phyloP scores from a whole-genome alignment of 2,113 vertebrate genomes.

The Onychostoma macrolepis region DNA sequence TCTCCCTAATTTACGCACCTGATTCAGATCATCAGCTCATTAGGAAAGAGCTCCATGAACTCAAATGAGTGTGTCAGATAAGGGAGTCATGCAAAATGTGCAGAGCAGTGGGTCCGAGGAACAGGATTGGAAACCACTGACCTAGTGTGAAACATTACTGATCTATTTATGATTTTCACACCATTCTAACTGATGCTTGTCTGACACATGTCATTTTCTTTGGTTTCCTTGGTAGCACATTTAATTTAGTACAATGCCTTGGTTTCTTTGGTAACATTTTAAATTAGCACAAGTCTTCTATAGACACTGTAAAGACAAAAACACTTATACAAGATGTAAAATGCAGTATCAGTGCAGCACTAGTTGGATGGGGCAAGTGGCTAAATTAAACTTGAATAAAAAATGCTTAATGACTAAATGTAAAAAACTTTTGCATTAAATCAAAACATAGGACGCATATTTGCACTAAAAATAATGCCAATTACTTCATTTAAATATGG shows the following conservation, averaged over 20 bases:
- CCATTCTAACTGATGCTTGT: neutral
- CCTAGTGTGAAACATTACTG: neutral
- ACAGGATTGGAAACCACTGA: no score
- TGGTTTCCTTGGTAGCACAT: neutral
- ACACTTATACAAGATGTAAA: neutral
- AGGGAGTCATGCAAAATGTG: no score
- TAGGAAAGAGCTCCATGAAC: no score
- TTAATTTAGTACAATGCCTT: no score
- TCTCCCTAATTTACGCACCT: no score
- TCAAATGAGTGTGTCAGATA: no score
- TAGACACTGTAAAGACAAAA: neutral
- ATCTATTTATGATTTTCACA: neutral
- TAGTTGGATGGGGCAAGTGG: neutral
- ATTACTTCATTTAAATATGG: neutral
- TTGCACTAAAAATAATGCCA: neutral
- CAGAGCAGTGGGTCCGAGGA: no score
- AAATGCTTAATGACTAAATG: neutral
- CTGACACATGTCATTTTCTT: neutral
- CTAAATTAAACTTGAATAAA: neutral
- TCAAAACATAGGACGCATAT: neutral
- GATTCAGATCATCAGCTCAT: no score
- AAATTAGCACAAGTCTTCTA: neutral
- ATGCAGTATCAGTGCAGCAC: neutral
- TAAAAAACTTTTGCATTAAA: neutral
- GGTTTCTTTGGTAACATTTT: neutral